Evolutionary conservation across 2,797 vertebrate genomes (phyloP), one percentile per base, ranked within the genome.

Genomic region (Podarcis siculus): DNA sequence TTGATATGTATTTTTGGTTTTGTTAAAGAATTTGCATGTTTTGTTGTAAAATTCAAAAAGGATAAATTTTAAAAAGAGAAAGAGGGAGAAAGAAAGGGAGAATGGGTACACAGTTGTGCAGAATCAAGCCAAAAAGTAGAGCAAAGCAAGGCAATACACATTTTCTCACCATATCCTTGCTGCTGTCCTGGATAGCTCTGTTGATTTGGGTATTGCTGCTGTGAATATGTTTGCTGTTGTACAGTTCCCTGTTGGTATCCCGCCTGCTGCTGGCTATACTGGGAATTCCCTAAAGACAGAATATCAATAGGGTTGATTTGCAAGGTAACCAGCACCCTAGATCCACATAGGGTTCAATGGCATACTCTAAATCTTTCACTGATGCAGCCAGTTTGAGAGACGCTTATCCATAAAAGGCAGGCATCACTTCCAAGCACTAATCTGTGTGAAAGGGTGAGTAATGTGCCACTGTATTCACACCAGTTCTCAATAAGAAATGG

Each of bases 181-280:
- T 98, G 97, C 79, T 98, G 98, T 85, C 98, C 97, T 0, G 98
- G 97, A 93, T 99, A 99, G 95, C 98, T 97, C 94, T 98, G 98
- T 86, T 99, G 98, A 92, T 97, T 98, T 79, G 98, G 97, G 92
- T 98, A 99, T 96, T 98, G 98, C 96, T 99, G 98, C 94, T 99
- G 98, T 91, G 97, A 97, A 91, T 98, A 98, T 0, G 97, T 94
- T 92, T 98, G 98, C 94, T 98, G 98, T 94, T 98, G 98, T 21
- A 97, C 97, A 9, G 98, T 96, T 85, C 98, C 97, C 94, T 98
- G 98, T 95, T 99, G 99, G 95, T 98, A 99, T 81, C 98, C 98
- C 15, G 97, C 94, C 95, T 98, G 98, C 94, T 98, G 98, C 91
- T 99, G 98, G 95, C 97, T 98, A 95, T 98, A 99, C 95, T 99